Base-by-base conservation (phyloP, 2,797 vertebrate genomes). In the Myotis planiceps region DNA sequence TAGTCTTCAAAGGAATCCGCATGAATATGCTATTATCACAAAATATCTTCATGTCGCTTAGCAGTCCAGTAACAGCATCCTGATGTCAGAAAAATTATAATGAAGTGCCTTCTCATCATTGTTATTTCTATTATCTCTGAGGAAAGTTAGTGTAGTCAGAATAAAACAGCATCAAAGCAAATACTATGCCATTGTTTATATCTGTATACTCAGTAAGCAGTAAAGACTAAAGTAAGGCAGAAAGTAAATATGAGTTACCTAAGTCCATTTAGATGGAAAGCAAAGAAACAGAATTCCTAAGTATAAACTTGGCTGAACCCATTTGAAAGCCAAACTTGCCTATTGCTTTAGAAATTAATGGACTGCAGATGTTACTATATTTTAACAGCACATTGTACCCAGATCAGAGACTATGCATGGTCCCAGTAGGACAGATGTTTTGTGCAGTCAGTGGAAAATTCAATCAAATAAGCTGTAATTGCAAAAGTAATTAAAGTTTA, bases 401-500 rank as follows among this genome's bases (percentile, higher is more conserved):
- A 97, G 88, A 98, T 93, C 95, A 98, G 97, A 97, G 94, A 93
- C 78, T 45, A 47, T 55, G 60, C 42, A 76, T 49, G 68, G 60
- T 97, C 94, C 96, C 95, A 97, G 63, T 71, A 98, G 92, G 96
- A 93, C 96, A 98, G 97, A 98, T 97, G 96, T 96, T 97, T 90
- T 93, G 89, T 98, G 91, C 92, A 97, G 97, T 60, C 97, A 96
- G 93, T 97, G 97, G 97, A 98, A 98, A 98, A 97, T 96, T 98
- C 94, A 92, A 96, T 97, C 97, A 97, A 98, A 98, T 94, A 97
- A 90, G 55, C 92, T 97, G 51, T 97, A 98, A 98, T 98, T 98
- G 93, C 88, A 97, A 47, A 97, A 96, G 96, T 98, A 98, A 98
- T 98, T 98, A 98, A 98, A 98, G 94, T 92, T 98, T 94, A 98